A percentile compares a stretch with the other conserved stretches of the same genome.
phyloP scores from a whole-genome alignment of 2,888 invertebrate species.

The Troides oblongomaculatus region DNA sequence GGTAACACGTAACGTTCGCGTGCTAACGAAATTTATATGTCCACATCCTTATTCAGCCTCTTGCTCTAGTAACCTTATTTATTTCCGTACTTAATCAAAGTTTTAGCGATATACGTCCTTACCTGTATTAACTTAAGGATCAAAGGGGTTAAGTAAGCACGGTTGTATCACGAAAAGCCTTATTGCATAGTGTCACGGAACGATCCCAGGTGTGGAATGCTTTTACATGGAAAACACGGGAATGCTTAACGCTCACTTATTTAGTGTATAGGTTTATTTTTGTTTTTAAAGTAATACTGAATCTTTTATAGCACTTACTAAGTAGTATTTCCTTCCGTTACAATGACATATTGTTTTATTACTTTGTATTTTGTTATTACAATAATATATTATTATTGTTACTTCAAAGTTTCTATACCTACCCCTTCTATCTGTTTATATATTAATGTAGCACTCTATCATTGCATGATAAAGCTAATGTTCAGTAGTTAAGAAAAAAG shows the following conservation, averaged over 20 bases:
- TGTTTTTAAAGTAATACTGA: slow-evolving; percentile 1
- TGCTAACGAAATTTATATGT: slow-evolving; percentile 59
- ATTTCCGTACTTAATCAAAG: slow-evolving; percentile 30
- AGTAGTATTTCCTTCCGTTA: too few species aligned
- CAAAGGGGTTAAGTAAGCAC: slow-evolving; percentile 35
- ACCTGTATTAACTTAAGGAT: slow-evolving; percentile 35
- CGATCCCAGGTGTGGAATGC: slow-evolving; percentile 73
- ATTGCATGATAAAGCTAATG: too few species aligned
- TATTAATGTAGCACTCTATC: too few species aligned
- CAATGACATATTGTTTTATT: too few species aligned
- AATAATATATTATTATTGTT: too few species aligned
- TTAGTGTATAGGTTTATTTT: slow-evolving; percentile 32
- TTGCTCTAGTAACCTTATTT: slow-evolving; percentile 69
- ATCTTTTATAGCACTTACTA: slow-evolving; percentile 3
- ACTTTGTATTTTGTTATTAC: too few species aligned
- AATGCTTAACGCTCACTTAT: slow-evolving; percentile 55
- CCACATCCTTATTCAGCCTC: slow-evolving; percentile 65
- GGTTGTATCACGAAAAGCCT: slow-evolving; percentile 45
- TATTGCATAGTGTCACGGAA: slow-evolving; percentile 72
- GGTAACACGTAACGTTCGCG: slow-evolving; percentile 56
- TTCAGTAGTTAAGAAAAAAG: too few species aligned
- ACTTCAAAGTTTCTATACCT: too few species aligned
- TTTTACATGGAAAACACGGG: slow-evolving; percentile 65
- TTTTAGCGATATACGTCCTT: slow-evolving; percentile 37
- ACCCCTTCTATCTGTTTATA: too few species aligned